These are phyloP conservation scores for Mixornis gularis DNA, from an alignment of 2,113 vertebrate species.

Conservation along the genomic window DNA sequence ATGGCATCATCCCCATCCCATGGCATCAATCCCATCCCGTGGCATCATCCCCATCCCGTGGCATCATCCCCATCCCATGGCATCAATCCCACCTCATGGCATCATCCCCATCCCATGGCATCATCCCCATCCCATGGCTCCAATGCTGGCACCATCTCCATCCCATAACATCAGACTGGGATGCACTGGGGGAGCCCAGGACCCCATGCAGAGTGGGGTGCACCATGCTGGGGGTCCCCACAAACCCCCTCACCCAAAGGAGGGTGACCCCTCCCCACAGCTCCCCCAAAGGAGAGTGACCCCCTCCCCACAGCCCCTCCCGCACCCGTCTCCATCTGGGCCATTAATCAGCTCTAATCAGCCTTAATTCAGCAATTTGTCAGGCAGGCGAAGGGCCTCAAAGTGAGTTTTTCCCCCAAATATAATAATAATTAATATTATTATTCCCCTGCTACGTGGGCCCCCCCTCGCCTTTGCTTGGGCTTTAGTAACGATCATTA, in stretches of 20 bases:
- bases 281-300: not conserved
- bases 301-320: not conserved
- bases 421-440: not conserved
- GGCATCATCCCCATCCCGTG: not conserved
- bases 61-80: not conserved
- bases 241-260: not conserved
- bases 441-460: not conserved
- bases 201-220: not conserved
- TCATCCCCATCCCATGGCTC: too few relatives aligned
- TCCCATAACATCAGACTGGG: not conserved
- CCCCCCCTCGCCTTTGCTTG: not conserved
- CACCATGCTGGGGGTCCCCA: not conserved
- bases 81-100: not conserved
- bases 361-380: conserved; percentile 56
- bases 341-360: conserved; percentile 52
- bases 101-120: not conserved
- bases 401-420: not conserved
- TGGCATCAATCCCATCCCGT: not conserved
- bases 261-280: not conserved
- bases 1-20: too few relatives aligned
- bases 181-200: not conserved
- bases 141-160: too few relatives aligned
- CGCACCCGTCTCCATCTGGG: not conserved
- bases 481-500: conserved; percentile 43
- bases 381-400: not conserved